Percentiles rank a stretch among this genome's conserved stretches.
These are phyloP conservation scores for Autographa gamma DNA, from an alignment of 2,888 invertebrate species.

Conservation along the genomic window DNA sequence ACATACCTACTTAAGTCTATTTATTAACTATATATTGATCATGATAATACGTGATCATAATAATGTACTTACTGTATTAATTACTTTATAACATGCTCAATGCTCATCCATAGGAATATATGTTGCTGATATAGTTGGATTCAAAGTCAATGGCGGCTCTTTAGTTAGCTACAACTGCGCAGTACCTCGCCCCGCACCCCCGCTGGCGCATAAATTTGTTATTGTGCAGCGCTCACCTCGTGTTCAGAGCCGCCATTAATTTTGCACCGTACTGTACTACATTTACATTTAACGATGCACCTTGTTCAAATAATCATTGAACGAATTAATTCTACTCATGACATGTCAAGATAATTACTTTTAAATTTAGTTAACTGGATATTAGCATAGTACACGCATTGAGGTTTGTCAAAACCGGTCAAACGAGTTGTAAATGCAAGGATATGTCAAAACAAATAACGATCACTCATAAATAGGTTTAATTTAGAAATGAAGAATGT, in stretches of 20 bases:
- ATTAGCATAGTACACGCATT: constrained; percentile 25
- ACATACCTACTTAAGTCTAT: not conserved
- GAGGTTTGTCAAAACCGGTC: constrained; percentile 11
- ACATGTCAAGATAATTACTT: constrained; percentile 7
- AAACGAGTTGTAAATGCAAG: not conserved
- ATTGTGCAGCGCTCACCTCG: no score
- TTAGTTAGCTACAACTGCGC: no score
- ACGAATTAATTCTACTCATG: constrained; percentile 7
- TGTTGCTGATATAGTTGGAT: no score
- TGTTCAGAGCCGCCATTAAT: no score
- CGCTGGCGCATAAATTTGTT: no score
- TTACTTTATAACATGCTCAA: not conserved
- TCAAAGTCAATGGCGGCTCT: no score
- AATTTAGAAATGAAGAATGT: not conserved
- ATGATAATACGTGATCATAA: not conserved
- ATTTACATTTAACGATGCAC: constrained; percentile 5
- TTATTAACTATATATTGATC: not conserved
- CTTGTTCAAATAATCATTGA: constrained; percentile 13
- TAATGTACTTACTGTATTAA: not conserved
- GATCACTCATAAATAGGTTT: not conserved
- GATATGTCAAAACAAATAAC: constrained; percentile 8
- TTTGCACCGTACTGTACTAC: no score
- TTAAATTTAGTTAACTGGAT: constrained; percentile 8
- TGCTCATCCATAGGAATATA: no score
- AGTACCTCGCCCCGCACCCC: no score